A percentile compares a stretch with the other conserved stretches of the same genome.
Evolutionary conservation across 2,113 vertebrate species (phyloP).

Genomic region (Hippocampus guttulatus): DNA sequence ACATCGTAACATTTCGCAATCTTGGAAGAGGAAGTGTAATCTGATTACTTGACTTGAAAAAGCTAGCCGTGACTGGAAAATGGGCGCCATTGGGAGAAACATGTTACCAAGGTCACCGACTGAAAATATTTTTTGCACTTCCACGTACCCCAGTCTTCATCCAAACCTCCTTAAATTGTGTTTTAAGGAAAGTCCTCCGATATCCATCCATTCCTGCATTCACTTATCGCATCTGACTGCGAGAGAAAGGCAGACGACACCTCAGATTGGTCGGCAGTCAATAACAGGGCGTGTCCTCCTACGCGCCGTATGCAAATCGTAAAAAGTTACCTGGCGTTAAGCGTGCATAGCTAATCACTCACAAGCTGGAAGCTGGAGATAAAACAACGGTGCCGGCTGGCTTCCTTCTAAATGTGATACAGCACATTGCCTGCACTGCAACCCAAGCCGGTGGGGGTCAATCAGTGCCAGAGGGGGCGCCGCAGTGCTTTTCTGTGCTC

Average conservation of each 20-base stretch:
- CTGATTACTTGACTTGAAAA: no score
- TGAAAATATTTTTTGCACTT: neutral
- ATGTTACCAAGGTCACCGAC: neutral
- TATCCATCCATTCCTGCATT: neutral
- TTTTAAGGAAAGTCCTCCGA: neutral
- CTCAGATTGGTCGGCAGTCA: neutral
- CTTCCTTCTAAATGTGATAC: constrained; percentile 17
- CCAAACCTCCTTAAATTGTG: neutral
- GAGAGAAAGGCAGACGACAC: neutral
- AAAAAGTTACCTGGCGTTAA: neutral
- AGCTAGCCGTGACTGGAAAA: no score
- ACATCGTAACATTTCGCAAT: no score
- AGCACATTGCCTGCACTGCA: neutral
- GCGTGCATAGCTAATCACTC: constrained; percentile 18
- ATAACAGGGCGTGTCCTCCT: neutral
- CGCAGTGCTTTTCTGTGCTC: constrained; percentile 25
- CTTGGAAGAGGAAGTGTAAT: no score
- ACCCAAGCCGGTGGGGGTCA: constrained; percentile 23
- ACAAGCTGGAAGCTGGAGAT: constrained; percentile 34
- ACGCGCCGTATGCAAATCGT: neutral
- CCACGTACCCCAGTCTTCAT: neutral
- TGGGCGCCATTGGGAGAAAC: neutral
- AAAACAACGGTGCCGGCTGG: constrained; percentile 21
- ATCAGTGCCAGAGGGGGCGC: constrained; percentile 26
- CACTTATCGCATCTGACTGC: neutral